Base-by-base conservation (phyloP, 2,797 vertebrate species). In the Eleutherodactylus coqui region DNA sequence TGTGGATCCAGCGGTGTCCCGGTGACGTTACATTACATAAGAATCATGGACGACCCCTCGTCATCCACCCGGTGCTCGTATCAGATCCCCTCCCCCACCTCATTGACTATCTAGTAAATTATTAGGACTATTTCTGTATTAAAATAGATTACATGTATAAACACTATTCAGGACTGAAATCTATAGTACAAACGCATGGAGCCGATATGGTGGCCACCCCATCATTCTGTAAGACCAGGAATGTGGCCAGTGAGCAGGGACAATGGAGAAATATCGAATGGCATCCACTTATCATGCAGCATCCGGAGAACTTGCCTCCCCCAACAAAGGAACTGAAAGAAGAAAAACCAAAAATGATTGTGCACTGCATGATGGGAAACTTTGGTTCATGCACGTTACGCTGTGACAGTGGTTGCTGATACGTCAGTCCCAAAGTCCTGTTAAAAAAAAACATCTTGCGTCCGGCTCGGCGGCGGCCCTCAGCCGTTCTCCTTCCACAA, bases 401-500 rank as follows among this genome's bases (percentile, higher is more conserved):
- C 88, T 92, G 92, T 91, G 88, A 89, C 67, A 86, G 92, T 92
- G 88, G 89, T 89, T 89, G 86, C 88, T 89, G 89, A 90, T 89
- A 92, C 89, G 77, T 82, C 87, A 89, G 87, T 89, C 93, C 91
- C 49, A 89, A 90, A 58, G 83, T 88, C 89, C 88, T 79, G 75
- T 5, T 41, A 75, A 89, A 90, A 69, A 75, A 89, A 90, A 69
- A 86, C 86, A 89, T 88, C 89, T 58, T 76, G 51, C 0, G 32
- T 82, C 64, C 76, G 70, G 53, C 53, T 87, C 84, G 4, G 34
- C 6, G 2, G 43, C n/a, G n/a, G n/a, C 82, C 27, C 82, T 95
- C 96, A 99, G 90, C 96, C 95, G 0, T 98, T 97, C 90, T 98
- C 97, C 91, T 97, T 99, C 98, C 98, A 99, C 92, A 99, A 93